These are phyloP conservation scores for Drosophila borborema DNA, from an alignment of 2,888 invertebrate genomes.

Conservation along the genomic window DNA sequence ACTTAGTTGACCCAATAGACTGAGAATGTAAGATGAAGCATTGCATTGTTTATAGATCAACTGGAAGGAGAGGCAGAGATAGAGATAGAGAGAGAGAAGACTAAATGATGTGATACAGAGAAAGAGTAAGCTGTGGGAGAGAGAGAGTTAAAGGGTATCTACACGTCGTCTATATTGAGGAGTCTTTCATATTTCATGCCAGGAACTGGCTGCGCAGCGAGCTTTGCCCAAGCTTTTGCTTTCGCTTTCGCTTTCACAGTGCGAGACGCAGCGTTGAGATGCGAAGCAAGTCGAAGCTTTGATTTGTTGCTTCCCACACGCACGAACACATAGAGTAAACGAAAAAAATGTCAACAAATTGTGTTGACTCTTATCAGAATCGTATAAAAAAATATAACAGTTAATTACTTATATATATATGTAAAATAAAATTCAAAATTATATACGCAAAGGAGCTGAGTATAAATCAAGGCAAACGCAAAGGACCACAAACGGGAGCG, in stretches of 20 bases:
- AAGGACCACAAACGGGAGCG: neutral
- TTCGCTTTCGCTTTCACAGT: neutral
- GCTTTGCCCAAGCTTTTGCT: conserved; percentile 19
- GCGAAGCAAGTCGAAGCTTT: conserved; percentile 13
- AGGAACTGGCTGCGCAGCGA: conserved; percentile 7
- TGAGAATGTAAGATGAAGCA: neutral
- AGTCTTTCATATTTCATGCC: neutral
- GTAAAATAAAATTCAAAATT: conserved; percentile 45
- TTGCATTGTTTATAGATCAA: neutral
- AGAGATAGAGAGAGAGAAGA: neutral
- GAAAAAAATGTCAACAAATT: conserved; percentile 31
- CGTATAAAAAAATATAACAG: conserved; percentile 9
- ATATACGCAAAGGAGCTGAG: conserved; percentile 2
- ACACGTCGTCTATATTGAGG: neutral
- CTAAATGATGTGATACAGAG: neutral
- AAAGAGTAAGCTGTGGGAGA: neutral
- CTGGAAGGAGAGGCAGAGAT: neutral
- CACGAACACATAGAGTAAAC: neutral
- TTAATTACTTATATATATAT: neutral
- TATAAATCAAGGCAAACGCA: neutral
- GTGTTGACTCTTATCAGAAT: conserved; percentile 33
- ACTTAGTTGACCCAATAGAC: too few species aligned
- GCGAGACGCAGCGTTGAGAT: neutral
- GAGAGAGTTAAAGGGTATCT: neutral
- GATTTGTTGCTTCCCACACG: conserved; percentile 8